These are phyloP conservation scores for Falco columbarius DNA, from an alignment of 2,797 vertebrate genomes.

Conservation along the genomic window DNA sequence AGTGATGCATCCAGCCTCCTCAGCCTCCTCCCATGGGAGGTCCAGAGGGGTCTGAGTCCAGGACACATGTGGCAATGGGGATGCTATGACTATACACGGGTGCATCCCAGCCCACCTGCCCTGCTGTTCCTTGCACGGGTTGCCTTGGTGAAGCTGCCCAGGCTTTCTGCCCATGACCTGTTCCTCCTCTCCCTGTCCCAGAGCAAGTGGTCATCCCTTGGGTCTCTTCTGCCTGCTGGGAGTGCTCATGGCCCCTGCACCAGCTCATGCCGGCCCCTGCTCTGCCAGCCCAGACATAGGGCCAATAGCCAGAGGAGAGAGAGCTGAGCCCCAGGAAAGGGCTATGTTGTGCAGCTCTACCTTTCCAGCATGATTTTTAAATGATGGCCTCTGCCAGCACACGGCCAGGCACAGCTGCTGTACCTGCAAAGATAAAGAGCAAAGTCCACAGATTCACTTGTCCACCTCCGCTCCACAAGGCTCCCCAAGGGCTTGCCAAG, in stretches of 20 bases:
- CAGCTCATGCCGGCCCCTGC: not conserved
- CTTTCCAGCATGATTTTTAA: not conserved
- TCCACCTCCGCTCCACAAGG: rapidly evolving
- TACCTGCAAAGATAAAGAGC: not conserved
- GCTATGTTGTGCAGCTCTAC: not conserved
- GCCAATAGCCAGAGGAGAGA: not conserved
- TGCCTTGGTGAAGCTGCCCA: not conserved
- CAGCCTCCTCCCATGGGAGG: not conserved
- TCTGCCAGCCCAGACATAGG: rapidly evolving
- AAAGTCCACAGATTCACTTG: not conserved
- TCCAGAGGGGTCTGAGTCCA: rapidly evolving
- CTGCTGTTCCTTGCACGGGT: rapidly evolving
- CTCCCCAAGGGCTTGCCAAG: not conserved
- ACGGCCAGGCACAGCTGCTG: not conserved
- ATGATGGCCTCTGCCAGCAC: not conserved
- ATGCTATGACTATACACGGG: not conserved
- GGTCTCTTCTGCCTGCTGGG: not conserved
- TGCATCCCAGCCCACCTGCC: not conserved
- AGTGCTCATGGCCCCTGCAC: not conserved
- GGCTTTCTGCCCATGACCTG: not conserved
- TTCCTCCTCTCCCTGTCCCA: not conserved
- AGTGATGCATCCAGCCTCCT: not conserved
- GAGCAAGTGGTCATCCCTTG: not conserved
- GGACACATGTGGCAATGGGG: rapidly evolving
- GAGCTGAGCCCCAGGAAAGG: rapidly evolving